Evolutionary conservation across 1,140 invertebrate species (phyloP).

Genomic region (Heliconius himera): DNA sequence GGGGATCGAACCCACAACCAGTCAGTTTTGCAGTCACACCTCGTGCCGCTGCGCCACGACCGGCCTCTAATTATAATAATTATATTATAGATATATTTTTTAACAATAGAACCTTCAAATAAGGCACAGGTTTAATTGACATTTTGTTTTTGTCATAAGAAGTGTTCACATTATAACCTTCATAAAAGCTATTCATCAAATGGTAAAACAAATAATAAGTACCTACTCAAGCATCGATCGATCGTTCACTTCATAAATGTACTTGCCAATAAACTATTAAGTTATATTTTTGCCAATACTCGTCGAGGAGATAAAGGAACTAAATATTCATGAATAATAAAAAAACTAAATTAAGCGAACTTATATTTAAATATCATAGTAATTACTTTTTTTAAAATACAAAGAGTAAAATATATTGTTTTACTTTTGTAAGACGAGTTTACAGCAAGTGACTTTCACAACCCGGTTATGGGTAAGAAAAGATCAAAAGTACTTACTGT

Average conservation of each 20-base stretch:
- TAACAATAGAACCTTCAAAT: background rate
- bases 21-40: no score
- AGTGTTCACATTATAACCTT: conserved; percentile 23
- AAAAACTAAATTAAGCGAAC: background rate
- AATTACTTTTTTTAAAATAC: background rate
- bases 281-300: background rate
- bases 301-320: background rate
- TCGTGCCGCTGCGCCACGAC: no score
- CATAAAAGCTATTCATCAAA: conserved; percentile 3
- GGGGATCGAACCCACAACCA: no score
- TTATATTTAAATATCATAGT: background rate
- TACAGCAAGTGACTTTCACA: conserved; percentile 4
- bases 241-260: conserved; percentile 8
- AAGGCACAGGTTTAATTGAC: conserved; percentile 22
- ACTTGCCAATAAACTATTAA: background rate
- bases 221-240: background rate
- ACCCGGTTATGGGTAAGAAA: background rate
- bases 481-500: background rate
- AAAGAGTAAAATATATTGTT: background rate
- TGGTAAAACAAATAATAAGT: conserved; percentile 19
- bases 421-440: background rate
- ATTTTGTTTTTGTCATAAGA: conserved; percentile 23
- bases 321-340: background rate
- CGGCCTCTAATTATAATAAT: no score
- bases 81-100: background rate